A percentile compares a stretch with the other conserved stretches of the same genome.
Evolutionary conservation across 2,797 vertebrate genomes (phyloP).

Genomic region (Centroberyx gerrardi): DNA sequence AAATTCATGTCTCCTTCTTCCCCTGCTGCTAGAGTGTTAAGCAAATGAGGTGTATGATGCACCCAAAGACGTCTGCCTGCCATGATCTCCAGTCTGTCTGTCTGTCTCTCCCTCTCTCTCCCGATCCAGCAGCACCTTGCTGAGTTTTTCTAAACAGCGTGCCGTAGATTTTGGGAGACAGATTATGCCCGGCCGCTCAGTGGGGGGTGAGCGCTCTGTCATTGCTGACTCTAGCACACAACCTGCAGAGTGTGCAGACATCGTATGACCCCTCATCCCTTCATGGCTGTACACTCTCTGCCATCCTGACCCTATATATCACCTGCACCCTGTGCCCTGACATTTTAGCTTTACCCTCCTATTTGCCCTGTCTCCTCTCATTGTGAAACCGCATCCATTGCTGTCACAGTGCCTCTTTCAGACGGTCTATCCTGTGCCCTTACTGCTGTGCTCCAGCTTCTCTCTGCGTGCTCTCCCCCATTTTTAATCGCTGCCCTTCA

Average conservation of each 20-base stretch:
- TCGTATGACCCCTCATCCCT: slow-evolving; percentile 49
- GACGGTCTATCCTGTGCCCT: slow-evolving; percentile 22
- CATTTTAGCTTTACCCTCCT: slow-evolving; percentile 72
- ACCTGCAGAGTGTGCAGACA: slow-evolving; percentile 65
- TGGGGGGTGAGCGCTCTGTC: slow-evolving; percentile 34
- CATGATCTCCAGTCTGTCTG: slow-evolving; percentile 32
- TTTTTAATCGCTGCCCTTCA: slow-evolving; percentile 1
- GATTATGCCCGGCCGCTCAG: slow-evolving; percentile 36
- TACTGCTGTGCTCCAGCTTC: background rate
- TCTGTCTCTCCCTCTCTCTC: slow-evolving; percentile 22
- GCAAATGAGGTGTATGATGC: slow-evolving; percentile 37
- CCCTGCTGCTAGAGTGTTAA: background rate
- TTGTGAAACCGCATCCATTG: slow-evolving; percentile 53
- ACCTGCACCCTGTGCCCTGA: slow-evolving; percentile 52
- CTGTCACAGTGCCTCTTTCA: slow-evolving; percentile 61
- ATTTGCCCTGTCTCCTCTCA: slow-evolving; percentile 64
- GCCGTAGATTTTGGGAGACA: slow-evolving; percentile 57
- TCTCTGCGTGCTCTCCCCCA: background rate
- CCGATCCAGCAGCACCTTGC: slow-evolving; percentile 32
- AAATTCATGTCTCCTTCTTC: slow-evolving; percentile 14
- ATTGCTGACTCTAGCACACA: slow-evolving; percentile 65
- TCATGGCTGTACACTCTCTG: slow-evolving; percentile 38
- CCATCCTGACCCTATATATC: slow-evolving; percentile 26
- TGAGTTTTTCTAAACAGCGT: slow-evolving; percentile 43
- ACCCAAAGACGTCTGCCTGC: slow-evolving; percentile 33